phyloP scores from a whole-genome alignment of 2,113 vertebrate genomes.

The Empidonax alnorum region DNA sequence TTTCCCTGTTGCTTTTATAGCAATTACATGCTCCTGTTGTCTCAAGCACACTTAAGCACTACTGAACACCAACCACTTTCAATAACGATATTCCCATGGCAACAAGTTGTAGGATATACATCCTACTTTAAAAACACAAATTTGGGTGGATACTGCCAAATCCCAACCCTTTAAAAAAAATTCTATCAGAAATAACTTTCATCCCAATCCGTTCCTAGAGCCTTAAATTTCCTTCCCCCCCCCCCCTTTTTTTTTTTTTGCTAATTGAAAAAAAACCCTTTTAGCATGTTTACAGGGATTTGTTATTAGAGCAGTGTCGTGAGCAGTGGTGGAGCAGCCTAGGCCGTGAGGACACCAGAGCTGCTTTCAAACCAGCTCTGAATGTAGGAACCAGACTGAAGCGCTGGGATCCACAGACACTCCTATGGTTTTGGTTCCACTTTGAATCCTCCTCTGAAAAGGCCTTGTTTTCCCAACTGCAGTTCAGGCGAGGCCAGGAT shows the following conservation, averaged over 20 bases:
- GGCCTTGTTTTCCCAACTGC: neutral
- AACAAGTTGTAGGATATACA: conserved; percentile 27
- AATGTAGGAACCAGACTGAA: neutral
- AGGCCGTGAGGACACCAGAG: neutral
- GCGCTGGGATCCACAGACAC: neutral
- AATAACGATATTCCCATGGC: conserved; percentile 47
- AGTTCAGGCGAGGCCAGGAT: conserved; percentile 24
- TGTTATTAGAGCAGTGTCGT: conserved; percentile 33
- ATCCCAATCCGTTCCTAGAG: neutral
- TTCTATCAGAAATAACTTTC: neutral
- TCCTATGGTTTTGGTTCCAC: conserved; percentile 24
- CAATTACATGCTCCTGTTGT: conserved; percentile 19
- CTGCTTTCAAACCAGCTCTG: neutral
- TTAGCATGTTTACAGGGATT: neutral
- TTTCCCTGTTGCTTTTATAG: neutral
- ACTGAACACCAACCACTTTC: neutral
- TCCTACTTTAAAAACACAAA: neutral
- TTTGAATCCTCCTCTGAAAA: neutral
- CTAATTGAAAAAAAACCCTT: neutral
- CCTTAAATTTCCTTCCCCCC: neutral
- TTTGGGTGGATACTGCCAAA: neutral
- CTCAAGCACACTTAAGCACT: conserved; percentile 23
- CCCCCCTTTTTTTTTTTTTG: neutral
- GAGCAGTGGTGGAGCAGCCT: conserved; percentile 22
- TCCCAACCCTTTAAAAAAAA: neutral